Base-by-base conservation (phyloP, 2,797 vertebrate species). In the Gymnocypris eckloni region DNA sequence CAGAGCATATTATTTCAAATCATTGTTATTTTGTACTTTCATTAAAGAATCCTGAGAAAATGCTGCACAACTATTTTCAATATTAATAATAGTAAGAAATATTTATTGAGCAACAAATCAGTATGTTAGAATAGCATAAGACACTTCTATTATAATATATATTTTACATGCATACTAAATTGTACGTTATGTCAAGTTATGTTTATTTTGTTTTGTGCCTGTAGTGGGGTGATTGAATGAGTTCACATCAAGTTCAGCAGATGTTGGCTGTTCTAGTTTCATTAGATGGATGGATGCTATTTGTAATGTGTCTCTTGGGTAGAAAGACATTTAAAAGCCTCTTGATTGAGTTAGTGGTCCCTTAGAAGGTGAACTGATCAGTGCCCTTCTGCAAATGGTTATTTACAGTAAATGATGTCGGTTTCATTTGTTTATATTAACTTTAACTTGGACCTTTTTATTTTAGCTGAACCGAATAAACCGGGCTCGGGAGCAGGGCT, bases 401-500 rank as follows among this genome's bases (percentile, higher is more conserved):
- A 41, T 66, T 61, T 59, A 64, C 7, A 28, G 0, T 66, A n/a
- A 75, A 37, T 41, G 11, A 45, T 48, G 16, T 4, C 48, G 45
- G 1, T 81, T 76, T 18, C 4, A 28, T n/a, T 33, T 28, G 28
- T 48, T 52, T 79, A 39, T 50, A 28, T 50, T 33, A 54, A 11
- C 33, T 87, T 69, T 9, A 16, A 37, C 7, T 67, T 9, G 0
- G 15, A 84, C 88, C 41, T 87, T 78, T 81, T 77, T 56, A 3
- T 82, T 39, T 37, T 90, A 96, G 98, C 94, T 99, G 90, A 97
- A 96, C 91, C 96, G 95, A 87, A 97, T 99, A 94, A 98, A 99
- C 92, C 96, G 97, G 93, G 98, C 98, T 85, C 96, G 97, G 92
- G 98, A 99, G 86, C 98, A 98, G 95, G 98, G 98, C 90, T 99